These are phyloP conservation scores for Acanthochromis polyacanthus DNA, from an alignment of 2,113 vertebrate species.

Conservation along the genomic window DNA sequence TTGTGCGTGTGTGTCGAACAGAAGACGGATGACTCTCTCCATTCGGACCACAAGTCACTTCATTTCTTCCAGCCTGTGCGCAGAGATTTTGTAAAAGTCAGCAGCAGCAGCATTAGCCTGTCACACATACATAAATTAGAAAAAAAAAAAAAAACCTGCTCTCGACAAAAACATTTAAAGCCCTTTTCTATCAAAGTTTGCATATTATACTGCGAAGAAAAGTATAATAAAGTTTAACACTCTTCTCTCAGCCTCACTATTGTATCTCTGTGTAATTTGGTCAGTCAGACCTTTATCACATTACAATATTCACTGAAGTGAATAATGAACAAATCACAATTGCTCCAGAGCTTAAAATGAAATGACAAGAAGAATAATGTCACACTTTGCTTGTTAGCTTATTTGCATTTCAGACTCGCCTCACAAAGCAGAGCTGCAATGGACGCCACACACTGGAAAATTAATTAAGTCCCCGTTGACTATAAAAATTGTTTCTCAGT, in stretches of 20 bases:
- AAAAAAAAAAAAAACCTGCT: not conserved
- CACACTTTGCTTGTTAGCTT: conserved; percentile 56
- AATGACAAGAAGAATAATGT: conserved; percentile 53
- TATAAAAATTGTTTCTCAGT: conserved; percentile 34
- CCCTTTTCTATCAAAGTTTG: not conserved
- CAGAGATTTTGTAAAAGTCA: not conserved
- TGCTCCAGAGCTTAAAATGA: conserved; percentile 41
- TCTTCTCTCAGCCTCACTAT: not conserved
- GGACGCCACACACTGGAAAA: conserved; percentile 42
- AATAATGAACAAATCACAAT: conserved; percentile 38
- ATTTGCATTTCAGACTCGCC: conserved; percentile 51
- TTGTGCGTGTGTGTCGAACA: not conserved
- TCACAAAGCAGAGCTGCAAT: conserved; percentile 43
- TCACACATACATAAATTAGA: not conserved
- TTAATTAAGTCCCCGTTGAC: conserved; percentile 62
- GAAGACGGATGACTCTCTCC: conserved; percentile 17
- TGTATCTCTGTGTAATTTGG: not conserved
- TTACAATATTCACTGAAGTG: conserved; percentile 28
- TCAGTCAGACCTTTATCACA: conserved; percentile 19
- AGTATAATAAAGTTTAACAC: not conserved
- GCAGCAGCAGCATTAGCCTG: not conserved
- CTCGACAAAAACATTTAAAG: not conserved
- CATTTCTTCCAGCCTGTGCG: conserved; percentile 5
- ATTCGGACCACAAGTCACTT: conserved; percentile 12
- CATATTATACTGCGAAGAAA: not conserved